Base-by-base conservation (phyloP, 2,113 vertebrate genomes). In the Clupea harengus region DNA sequence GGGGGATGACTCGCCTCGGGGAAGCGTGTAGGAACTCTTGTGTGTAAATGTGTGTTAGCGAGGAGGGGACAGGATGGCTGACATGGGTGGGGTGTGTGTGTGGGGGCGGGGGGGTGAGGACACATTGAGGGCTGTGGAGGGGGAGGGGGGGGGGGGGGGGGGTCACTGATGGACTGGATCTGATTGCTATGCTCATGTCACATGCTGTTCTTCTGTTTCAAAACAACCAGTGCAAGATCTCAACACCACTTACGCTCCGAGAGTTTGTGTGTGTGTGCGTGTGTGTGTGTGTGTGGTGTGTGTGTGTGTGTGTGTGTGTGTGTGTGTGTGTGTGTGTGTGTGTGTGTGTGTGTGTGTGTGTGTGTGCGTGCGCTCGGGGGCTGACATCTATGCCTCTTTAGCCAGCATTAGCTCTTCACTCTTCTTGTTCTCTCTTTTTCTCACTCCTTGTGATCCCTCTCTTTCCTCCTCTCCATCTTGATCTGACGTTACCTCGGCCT, bases 381-480 rank as follows among this genome's bases (percentile, higher is more conserved):
- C 52, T 18, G 52, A 54, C 52, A 54, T 54, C 52, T 54, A 54
- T 4, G 52, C 52, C 52, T 54, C 52, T 15, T 54, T 54, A 54
- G 52, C 52, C 52, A 54, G 52, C 52, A 11, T 18, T 18, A 25
- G n/a, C 60, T 25, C 60, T 67, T 13, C n/a, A 25, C n/a, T n/a
- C 10, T 64, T n/a, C 3, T 20, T 64, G 39, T 20, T n/a, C 22
- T 64, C 57, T n/a, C 57, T 57, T 20, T 20, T 3, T 20, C 20
- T 20, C 54, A 4, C 54, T 57, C 54, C 39, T 39, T 57, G 3
- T 20, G 3, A 3, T 57, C 15, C 54, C 20, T 20, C 13, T 57
- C 54, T 57, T 7, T 57, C 57, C 78, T 60, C 82, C 64, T 81
- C 80, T 87, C 87, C 82, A 2, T 67, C 60, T 67, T n/a, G 25